phyloP scores from a whole-genome alignment of 2,797 vertebrate species.

The Urosaurus nigricauda region DNA sequence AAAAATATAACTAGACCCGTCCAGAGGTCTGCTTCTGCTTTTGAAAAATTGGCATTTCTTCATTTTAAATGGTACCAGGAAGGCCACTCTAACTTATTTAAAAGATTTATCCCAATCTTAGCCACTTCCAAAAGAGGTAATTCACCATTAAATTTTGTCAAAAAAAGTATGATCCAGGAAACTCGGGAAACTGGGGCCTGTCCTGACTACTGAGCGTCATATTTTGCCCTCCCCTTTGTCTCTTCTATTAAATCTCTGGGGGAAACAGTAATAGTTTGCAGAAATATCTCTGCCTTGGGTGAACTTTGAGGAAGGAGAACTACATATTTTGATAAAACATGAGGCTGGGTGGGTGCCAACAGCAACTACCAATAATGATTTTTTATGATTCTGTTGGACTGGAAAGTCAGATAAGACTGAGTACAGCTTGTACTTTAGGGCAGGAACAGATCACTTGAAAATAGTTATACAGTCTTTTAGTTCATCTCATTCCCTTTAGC shows the following conservation, averaged over 20 bases:
- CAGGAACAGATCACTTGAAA: background rate
- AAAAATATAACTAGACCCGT: too few species aligned
- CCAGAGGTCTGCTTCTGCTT: too few species aligned
- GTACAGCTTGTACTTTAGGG: slow-evolving; percentile 6
- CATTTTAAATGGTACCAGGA: too few species aligned
- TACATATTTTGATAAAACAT: background rate
- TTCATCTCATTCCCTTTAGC: background rate
- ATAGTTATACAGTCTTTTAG: background rate
- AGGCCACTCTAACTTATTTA: too few species aligned
- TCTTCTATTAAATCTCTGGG: background rate
- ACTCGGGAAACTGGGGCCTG: too few species aligned
- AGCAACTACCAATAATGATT: background rate
- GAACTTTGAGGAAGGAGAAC: background rate
- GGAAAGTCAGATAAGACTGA: slow-evolving; percentile 42
- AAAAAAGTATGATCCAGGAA: too few species aligned
- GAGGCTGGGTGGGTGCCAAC: background rate
- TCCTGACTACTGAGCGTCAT: too few species aligned
- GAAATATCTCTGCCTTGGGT: background rate
- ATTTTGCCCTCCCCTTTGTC: background rate
- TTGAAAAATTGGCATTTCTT: too few species aligned
- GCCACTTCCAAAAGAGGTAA: too few species aligned
- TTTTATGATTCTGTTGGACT: slow-evolving; percentile 23
- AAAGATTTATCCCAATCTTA: too few species aligned
- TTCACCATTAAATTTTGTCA: too few species aligned
- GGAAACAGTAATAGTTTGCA: background rate